phyloP scores from a whole-genome alignment of 1,140 invertebrate genomes.

The Coptotermes formosanus region DNA sequence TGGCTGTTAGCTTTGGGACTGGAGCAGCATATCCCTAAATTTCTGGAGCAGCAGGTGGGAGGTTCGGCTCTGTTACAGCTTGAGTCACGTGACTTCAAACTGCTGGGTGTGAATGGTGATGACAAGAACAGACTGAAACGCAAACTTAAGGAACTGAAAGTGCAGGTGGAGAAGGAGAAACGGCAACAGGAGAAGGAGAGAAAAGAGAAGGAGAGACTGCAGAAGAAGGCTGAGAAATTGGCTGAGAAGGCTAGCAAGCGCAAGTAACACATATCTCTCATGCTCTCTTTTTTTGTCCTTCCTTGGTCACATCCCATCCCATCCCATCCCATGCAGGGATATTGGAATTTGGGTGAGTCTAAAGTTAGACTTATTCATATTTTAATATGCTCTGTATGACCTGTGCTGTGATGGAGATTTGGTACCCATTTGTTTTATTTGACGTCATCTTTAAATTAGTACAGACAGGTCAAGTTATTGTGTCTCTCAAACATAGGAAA shows the following conservation, averaged over 20 bases:
- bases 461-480: too few species aligned
- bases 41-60: slow-evolving; percentile 80
- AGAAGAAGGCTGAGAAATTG: slow-evolving; percentile 78
- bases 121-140: slow-evolving; percentile 83
- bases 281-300: background rate
- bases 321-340: background rate
- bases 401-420: background rate
- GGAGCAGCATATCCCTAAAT: slow-evolving; percentile 79
- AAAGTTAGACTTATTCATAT: background rate
- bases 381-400: background rate
- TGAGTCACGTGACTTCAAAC: slow-evolving; percentile 86
- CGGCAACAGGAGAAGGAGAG: slow-evolving; percentile 70
- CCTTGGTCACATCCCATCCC: background rate
- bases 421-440: too few species aligned
- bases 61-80: slow-evolving; percentile 77
- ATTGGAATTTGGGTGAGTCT: background rate
- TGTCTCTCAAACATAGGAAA: too few species aligned
- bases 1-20: slow-evolving; percentile 80
- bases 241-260: slow-evolving; percentile 57
- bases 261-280: slow-evolving; percentile 32
- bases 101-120: slow-evolving; percentile 73
- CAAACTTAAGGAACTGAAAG: slow-evolving; percentile 82
- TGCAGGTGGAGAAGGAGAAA: slow-evolving; percentile 73
- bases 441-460: too few species aligned
- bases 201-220: slow-evolving; percentile 72